These are phyloP conservation scores for Pogonophryne albipinna DNA, from an alignment of 2,797 vertebrate species.

Conservation along the genomic window DNA sequence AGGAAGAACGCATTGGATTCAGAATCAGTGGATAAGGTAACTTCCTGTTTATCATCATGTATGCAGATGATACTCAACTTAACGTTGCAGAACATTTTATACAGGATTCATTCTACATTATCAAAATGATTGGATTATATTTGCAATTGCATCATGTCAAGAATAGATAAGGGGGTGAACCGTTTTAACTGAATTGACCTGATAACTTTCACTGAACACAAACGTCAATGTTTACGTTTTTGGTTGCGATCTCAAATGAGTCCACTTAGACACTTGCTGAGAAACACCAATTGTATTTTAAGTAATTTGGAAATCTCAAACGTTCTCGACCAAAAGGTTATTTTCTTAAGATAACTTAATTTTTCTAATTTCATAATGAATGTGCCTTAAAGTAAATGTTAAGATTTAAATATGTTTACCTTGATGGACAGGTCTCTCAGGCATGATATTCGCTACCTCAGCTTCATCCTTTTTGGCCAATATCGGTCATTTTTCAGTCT, in stretches of 20 bases:
- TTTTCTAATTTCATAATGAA: background rate
- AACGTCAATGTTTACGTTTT: background rate
- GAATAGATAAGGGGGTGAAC: too few species aligned
- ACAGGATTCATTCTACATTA: background rate
- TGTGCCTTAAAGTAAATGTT: background rate
- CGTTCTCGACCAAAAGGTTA: background rate
- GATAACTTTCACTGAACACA: background rate
- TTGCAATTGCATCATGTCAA: background rate
- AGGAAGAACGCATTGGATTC: background rate
- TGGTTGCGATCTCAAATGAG: background rate
- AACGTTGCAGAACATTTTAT: background rate
- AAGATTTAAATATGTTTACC: background rate
- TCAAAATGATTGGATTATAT: background rate
- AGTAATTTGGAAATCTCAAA: background rate
- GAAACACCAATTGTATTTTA: too few species aligned
- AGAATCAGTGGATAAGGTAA: background rate
- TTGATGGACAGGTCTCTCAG: background rate
- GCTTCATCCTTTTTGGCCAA: background rate
- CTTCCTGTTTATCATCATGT: background rate
- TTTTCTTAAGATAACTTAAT: background rate
- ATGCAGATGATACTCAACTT: constrained; percentile 17
- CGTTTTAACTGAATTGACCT: too few species aligned
- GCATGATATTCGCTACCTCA: background rate
- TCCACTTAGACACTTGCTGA: background rate
- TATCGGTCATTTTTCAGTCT: background rate